Conservation (phyloP, 2,113 vertebrate species). For the Felis catus region DNA sequence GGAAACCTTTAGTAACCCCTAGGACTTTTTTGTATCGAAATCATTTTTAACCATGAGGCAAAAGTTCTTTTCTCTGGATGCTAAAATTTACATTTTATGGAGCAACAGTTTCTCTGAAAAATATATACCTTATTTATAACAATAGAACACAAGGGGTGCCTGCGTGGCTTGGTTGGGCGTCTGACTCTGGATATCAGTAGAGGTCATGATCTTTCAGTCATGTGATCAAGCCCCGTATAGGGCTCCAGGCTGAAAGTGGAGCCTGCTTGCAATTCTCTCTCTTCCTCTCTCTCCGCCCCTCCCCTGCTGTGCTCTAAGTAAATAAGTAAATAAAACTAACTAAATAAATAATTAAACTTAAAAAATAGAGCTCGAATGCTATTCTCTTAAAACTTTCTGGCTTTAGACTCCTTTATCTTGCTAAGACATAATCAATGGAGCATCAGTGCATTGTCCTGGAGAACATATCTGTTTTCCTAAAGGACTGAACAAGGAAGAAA, state of each 20-base stretch:
- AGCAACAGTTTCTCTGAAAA: not conserved
- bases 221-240: too few relatives aligned
- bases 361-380: not conserved
- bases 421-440: constrained; percentile 6
- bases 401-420: not conserved
- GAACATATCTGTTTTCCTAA: constrained; percentile 55
- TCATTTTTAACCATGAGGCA: constrained; percentile 3
- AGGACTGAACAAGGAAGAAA: constrained; percentile 49
- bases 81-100: constrained; percentile 16
- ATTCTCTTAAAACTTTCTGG: not conserved
- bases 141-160: not conserved
- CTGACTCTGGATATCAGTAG: too few relatives aligned
- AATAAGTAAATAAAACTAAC: too few relatives aligned
- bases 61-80: not conserved
- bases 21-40: not conserved
- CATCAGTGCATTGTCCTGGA: not conserved
- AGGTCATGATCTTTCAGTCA: too few relatives aligned
- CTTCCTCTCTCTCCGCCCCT: too few relatives aligned
- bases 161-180: too few relatives aligned
- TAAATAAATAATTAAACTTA: too few relatives aligned
- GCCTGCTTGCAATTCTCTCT: too few relatives aligned
- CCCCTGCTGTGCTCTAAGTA: too few relatives aligned
- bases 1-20: not conserved
- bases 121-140: not conserved
- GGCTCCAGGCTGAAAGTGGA: too few relatives aligned